Evolutionary conservation across 2,888 invertebrate species (phyloP).

Genomic region (Lingula anatina): DNA sequence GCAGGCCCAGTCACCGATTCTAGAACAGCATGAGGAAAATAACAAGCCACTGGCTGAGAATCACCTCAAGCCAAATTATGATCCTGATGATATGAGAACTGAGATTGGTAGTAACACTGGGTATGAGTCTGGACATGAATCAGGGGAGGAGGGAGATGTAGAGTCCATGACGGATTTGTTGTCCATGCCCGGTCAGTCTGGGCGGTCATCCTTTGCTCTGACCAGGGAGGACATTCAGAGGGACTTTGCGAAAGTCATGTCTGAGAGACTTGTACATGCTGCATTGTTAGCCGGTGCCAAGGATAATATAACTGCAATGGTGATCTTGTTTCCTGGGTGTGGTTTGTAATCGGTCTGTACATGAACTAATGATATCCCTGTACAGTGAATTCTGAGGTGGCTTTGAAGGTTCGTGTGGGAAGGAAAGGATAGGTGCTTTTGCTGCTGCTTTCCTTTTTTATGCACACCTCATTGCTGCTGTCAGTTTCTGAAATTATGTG

Average conservation of each 20-base stretch:
- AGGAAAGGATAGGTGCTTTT: too few species aligned
- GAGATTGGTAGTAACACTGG: slow-evolving; percentile 25
- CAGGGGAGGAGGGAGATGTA: slow-evolving; percentile 18
- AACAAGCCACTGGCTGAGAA: too few species aligned
- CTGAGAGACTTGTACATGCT: slow-evolving; percentile 43
- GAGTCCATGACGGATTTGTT: slow-evolving; percentile 26
- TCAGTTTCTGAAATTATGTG: too few species aligned
- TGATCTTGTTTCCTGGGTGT: slow-evolving; percentile 40
- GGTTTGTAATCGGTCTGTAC: slow-evolving; percentile 22
- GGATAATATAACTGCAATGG: slow-evolving; percentile 44
- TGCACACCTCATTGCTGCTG: too few species aligned
- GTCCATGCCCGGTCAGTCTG: slow-evolving; percentile 20
- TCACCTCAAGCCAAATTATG: too few species aligned
- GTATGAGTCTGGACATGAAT: slow-evolving; percentile 25
- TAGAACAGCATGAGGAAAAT: not conserved
- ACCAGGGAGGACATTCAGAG: slow-evolving; percentile 26
- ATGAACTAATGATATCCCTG: too few species aligned
- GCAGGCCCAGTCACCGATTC: too few species aligned
- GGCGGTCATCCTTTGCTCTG: slow-evolving; percentile 17
- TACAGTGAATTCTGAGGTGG: too few species aligned
- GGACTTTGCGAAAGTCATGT: slow-evolving; percentile 35
- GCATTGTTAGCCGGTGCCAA: slow-evolving; percentile 44
- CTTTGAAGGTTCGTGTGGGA: too few species aligned
- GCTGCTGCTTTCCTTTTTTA: too few species aligned
- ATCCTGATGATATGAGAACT: slow-evolving; percentile 16